phyloP scores from a whole-genome alignment of 64 coral and sea anemone genomes.

The Porites lutea region DNA sequence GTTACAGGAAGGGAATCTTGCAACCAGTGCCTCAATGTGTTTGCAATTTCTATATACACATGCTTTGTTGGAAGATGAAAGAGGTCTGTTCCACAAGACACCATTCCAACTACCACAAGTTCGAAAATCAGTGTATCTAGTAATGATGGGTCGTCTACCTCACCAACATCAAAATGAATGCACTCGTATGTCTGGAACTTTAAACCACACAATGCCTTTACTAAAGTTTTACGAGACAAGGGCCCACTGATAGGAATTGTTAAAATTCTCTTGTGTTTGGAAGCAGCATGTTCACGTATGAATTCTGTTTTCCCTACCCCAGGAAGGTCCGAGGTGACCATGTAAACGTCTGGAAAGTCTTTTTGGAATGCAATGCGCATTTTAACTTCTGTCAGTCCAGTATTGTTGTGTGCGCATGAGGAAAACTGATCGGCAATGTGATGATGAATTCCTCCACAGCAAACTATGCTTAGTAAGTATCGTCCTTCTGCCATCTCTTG shows the following conservation, averaged over 20 bases:
- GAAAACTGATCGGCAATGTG: slow-evolving; percentile 95
- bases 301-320: slow-evolving; percentile 91
- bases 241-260: slow-evolving; percentile 91
- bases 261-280: slow-evolving; percentile 30
- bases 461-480: slow-evolving; percentile 77
- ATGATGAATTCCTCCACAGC: slow-evolving; percentile 89
- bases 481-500: background rate
- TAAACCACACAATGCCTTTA: slow-evolving; percentile 53
- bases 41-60: slow-evolving; percentile 82
- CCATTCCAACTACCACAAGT: slow-evolving; percentile 60
- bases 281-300: slow-evolving; percentile 71
- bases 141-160: slow-evolving; percentile 65
- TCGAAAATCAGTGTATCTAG: slow-evolving; percentile 77
- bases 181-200: slow-evolving; percentile 45
- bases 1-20: slow-evolving; percentile 71
- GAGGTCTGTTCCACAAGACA: slow-evolving; percentile 62
- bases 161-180: slow-evolving; percentile 87
- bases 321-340: slow-evolving; percentile 84
- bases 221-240: slow-evolving; percentile 58
- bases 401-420: slow-evolving; percentile 66
- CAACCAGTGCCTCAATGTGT: slow-evolving; percentile 64
- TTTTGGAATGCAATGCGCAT: slow-evolving; percentile 47
- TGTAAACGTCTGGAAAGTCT: slow-evolving; percentile 61
- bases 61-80: slow-evolving; percentile 62
- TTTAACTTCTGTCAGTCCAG: slow-evolving; percentile 76